Percentiles rank a stretch among this genome's conserved stretches.
Evolutionary conservation across 2,888 invertebrate genomes (phyloP).

Genomic region (Allolobophora icterica): DNA sequence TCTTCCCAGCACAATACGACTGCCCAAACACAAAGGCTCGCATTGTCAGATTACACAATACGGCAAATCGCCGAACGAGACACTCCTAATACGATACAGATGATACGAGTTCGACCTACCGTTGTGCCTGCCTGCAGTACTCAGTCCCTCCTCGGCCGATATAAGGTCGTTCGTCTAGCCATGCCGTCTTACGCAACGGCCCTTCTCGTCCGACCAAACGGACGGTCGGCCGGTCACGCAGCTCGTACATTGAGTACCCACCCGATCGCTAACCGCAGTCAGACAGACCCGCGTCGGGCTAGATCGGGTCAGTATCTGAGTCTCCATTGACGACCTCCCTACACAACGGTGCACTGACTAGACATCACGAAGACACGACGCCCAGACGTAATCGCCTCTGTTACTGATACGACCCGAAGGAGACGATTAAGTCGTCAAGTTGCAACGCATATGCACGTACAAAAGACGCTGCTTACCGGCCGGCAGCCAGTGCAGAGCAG

Average conservation of each 20-base stretch:
- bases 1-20: background rate
- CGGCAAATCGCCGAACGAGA: background rate
- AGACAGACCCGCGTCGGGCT: background rate
- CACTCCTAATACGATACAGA: background rate
- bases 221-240: background rate
- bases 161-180: background rate
- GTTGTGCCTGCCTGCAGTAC: background rate
- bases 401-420: background rate
- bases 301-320: background rate
- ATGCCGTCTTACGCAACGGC: background rate
- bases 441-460: background rate
- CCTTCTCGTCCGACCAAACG: background rate
- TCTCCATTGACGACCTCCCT: background rate
- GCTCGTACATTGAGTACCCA: background rate
- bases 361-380: background rate
- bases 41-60: no score
- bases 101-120: background rate
- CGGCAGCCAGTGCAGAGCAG: background rate
- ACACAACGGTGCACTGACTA: background rate
- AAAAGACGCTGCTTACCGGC: background rate
- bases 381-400: background rate
- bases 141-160: background rate
- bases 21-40: background rate
- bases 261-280: background rate
- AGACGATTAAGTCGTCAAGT: slow-evolving; percentile 5